Percentiles rank a stretch among this genome's conserved stretches.
Conservation (phyloP, 2,113 vertebrate genomes). For the Dermatemys mawii region DNA sequence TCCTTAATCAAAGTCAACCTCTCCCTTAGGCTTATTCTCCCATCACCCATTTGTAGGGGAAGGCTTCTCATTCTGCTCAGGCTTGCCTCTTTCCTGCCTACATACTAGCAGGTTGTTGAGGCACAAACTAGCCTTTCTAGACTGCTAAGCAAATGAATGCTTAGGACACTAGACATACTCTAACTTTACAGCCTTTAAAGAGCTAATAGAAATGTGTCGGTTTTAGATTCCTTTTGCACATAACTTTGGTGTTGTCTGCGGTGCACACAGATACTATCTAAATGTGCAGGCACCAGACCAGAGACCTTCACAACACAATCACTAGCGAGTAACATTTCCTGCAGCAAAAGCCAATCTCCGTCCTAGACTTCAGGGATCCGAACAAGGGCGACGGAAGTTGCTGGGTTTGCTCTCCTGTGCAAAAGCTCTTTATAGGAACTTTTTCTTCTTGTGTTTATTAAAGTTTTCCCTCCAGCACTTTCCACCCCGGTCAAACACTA, state of each 20-base stretch:
- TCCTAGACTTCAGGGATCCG: not conserved
- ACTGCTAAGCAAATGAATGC: not conserved
- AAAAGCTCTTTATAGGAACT: not conserved
- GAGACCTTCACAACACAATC: not conserved
- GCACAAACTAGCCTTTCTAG: not conserved
- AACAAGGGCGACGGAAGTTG: not conserved
- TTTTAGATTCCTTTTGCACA: not conserved
- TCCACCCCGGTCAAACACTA: not conserved
- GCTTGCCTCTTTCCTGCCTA: not conserved
- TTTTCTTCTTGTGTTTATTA: not conserved
- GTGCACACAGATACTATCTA: not conserved
- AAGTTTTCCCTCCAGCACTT: not conserved
- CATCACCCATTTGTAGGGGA: not conserved
- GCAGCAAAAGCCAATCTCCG: not conserved
- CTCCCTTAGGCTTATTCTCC: not conserved
- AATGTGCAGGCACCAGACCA: accelerated
- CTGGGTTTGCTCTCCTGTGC: not conserved
- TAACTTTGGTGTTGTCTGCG: not conserved
- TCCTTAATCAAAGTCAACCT: not conserved
- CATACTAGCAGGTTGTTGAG: not conserved
- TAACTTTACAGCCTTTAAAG: not conserved
- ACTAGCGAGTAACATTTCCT: not conserved
- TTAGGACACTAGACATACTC: not conserved
- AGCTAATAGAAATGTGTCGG: not conserved
- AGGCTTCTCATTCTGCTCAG: not conserved